phyloP scores from a whole-genome alignment of 2,888 invertebrate genomes.

The Limnephilus lunatus region DNA sequence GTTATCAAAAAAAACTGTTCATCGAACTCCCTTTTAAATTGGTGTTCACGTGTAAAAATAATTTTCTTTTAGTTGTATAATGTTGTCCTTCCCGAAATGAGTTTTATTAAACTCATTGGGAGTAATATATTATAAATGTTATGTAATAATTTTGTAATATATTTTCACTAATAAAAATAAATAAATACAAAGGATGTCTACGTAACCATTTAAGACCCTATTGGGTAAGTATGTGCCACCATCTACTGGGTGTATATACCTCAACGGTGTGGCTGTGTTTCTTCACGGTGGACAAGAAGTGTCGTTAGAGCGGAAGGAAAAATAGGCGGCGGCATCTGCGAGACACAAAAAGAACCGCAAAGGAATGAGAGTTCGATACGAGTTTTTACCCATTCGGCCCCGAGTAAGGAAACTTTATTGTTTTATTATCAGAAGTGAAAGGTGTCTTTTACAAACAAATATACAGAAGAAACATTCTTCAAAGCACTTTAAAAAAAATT shows the following conservation, averaged over 20 bases:
- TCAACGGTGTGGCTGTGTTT: constrained; percentile 11
- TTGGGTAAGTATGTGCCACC: background rate
- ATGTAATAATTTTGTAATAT: too few relatives aligned
- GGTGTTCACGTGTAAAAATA: too few relatives aligned
- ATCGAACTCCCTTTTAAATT: too few relatives aligned
- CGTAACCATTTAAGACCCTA: background rate
- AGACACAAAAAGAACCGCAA: constrained; percentile 25
- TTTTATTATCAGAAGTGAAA: background rate
- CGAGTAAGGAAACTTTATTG: background rate
- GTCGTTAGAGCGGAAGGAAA: constrained; percentile 45
- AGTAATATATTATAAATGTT: too few relatives aligned
- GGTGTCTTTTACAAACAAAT: background rate
- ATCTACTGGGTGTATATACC: background rate
- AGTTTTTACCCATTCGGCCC: background rate
- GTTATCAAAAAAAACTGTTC: too few relatives aligned
- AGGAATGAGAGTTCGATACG: constrained; percentile 18
- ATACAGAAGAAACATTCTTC: background rate
- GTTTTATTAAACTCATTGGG: too few relatives aligned
- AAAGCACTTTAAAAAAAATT: background rate
- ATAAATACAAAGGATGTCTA: background rate
- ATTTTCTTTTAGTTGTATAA: too few relatives aligned
- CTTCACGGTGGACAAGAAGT: constrained; percentile 45
- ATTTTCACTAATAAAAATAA: too few relatives aligned
- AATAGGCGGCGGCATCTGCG: constrained; percentile 28
- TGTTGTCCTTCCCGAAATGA: too few relatives aligned